phyloP scores from a whole-genome alignment of 1,140 invertebrate genomes.

The Penaeus vannamei region DNA sequence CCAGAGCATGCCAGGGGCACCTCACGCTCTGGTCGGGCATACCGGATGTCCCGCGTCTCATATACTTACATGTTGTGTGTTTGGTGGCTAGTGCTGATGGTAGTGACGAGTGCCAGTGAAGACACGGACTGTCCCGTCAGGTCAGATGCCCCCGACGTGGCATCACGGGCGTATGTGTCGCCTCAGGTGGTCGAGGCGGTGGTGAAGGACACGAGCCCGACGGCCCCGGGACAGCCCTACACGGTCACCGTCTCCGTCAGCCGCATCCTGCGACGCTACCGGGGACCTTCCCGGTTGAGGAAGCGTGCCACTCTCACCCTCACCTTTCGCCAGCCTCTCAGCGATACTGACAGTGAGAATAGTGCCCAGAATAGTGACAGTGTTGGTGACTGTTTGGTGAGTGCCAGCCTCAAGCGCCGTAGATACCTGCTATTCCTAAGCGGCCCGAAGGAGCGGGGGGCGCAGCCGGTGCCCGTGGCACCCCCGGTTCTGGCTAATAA shows the following conservation, averaged over 20 bases:
- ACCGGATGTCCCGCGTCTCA: slow-evolving; percentile 44
- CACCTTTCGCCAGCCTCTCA: slow-evolving; percentile 41
- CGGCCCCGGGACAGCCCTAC: slow-evolving; percentile 47
- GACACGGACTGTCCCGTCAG: slow-evolving; percentile 56
- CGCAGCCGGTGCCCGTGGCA: slow-evolving; percentile 47
- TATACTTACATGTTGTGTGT: slow-evolving; percentile 60
- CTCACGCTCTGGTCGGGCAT: slow-evolving; percentile 26
- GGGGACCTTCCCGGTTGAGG: slow-evolving; percentile 44
- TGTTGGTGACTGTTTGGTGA: slow-evolving; percentile 49
- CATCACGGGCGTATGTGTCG: slow-evolving; percentile 58
- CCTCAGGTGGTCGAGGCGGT: slow-evolving; percentile 58
- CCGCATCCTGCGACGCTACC: slow-evolving; percentile 52
- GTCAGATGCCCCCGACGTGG: slow-evolving; percentile 57
- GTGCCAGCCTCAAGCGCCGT: slow-evolving; percentile 39
- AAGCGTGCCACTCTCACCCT: slow-evolving; percentile 55
- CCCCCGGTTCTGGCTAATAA: slow-evolving; percentile 39
- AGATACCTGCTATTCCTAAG: slow-evolving; percentile 56
- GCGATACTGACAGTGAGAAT: slow-evolving; percentile 33
- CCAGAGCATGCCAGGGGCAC: slow-evolving; percentile 44
- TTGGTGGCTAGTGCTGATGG: slow-evolving; percentile 45
- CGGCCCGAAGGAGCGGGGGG: slow-evolving; percentile 18
- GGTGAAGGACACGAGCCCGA: slow-evolving; percentile 43
- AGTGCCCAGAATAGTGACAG: slow-evolving; percentile 49
- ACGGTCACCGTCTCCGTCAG: slow-evolving; percentile 48
- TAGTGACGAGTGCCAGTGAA: slow-evolving; percentile 38